Evolutionary conservation across 2,797 vertebrate genomes (phyloP).

Genomic region (Hozukius guyotensis): DNA sequence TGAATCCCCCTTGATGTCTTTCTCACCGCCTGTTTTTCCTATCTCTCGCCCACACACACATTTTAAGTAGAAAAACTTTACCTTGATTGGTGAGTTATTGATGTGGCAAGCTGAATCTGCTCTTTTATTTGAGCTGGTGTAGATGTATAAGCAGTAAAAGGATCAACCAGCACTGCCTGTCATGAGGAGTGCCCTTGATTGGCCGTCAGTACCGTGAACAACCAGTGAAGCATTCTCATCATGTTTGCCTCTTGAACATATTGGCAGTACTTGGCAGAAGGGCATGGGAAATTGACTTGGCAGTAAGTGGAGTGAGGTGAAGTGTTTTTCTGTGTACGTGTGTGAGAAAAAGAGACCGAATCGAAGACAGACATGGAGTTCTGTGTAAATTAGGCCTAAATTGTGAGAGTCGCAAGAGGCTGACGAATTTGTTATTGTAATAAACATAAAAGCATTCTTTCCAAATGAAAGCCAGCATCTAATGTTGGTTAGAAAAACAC

Average conservation of each 20-base stretch:
- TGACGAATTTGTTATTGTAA: slow-evolving; percentile 10
- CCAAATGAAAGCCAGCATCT: slow-evolving; percentile 16
- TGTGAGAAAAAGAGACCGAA: not conserved
- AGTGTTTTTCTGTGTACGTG: not conserved
- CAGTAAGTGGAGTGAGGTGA: slow-evolving; percentile 26
- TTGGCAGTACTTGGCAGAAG: slow-evolving; percentile 40
- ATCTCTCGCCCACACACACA: not conserved
- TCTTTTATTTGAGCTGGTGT: slow-evolving; percentile 14
- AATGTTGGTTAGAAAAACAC: slow-evolving; percentile 13
- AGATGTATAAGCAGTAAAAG: slow-evolving; percentile 8
- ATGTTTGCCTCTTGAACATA: slow-evolving; percentile 40
- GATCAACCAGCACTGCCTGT: slow-evolving; percentile 7
- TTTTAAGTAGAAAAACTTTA: slow-evolving; percentile 11
- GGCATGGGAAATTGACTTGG: slow-evolving; percentile 31
- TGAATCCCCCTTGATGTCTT: slow-evolving; percentile 8
- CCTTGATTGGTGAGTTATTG: slow-evolving; percentile 15
- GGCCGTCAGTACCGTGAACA: slow-evolving; percentile 21
- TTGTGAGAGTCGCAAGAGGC: not conserved
- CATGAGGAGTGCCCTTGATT: slow-evolving; percentile 30
- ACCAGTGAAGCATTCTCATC: slow-evolving; percentile 47
- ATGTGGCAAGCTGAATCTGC: not conserved
- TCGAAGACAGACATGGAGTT: not conserved
- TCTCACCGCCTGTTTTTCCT: not conserved
- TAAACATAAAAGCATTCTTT: slow-evolving; percentile 4
- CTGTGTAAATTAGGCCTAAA: slow-evolving; percentile 14